phyloP scores from a whole-genome alignment of 2,113 vertebrate genomes.

The human (Homo sapiens) region GRCh38 chr4:155777501-155778000 shows the following conservation, averaged over 20 bases:
- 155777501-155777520: slow-evolving; percentile 58
- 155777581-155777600: slow-evolving; percentile 99
- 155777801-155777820: background rate
- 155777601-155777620: slow-evolving; percentile 97
- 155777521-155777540: slow-evolving; percentile 96
- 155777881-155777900: background rate
- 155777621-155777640: slow-evolving; percentile 98
- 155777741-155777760: background rate
- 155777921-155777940: background rate
- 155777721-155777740: background rate
- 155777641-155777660: slow-evolving; percentile 86
- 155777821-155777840: background rate
- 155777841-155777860: background rate
- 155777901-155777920: background rate
- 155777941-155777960: background rate
- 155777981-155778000: background rate
- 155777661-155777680: background rate
- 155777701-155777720: background rate
- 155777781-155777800: background rate
- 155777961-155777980: background rate
- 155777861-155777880: background rate
- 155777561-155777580: slow-evolving; percentile 99
- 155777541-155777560: slow-evolving; percentile 99
- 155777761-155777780: background rate
- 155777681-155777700: background rate